These are phyloP conservation scores for Dermatemys mawii DNA, from an alignment of 2,113 vertebrate species.

Conservation along the genomic window DNA sequence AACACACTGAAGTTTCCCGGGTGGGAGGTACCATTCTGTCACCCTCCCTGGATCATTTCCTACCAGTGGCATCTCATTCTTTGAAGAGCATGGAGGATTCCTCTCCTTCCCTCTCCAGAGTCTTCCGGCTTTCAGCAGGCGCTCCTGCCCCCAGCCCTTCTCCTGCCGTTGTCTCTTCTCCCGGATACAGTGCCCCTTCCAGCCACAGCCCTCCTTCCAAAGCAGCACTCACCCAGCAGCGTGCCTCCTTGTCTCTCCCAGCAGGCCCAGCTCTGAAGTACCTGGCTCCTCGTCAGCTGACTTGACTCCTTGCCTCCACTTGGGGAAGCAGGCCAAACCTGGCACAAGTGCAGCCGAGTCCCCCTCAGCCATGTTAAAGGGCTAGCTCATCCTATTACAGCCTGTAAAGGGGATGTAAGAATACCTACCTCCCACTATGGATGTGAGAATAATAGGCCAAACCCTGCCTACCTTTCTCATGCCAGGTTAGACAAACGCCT, in stretches of 20 bases:
- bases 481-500: too few species aligned
- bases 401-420: too few species aligned
- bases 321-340: neutral
- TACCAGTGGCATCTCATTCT: neutral
- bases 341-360: neutral
- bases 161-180: fast-evolving
- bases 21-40: too few species aligned
- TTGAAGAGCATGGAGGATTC: fast-evolving
- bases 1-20: too few species aligned
- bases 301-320: neutral
- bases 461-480: neutral
- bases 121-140: fast-evolving
- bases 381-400: neutral
- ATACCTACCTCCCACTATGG: neutral
- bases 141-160: fast-evolving
- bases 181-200: fast-evolving
- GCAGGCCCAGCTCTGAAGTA: neutral
- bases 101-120: neutral
- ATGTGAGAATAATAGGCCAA: neutral
- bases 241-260: fast-evolving
- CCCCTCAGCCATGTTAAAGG: neutral
- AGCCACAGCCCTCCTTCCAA: fast-evolving
- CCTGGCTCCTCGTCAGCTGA: too few species aligned
- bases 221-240: neutral
- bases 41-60: too few species aligned